Evolutionary conservation across 37 sponge, comb jelly and placozoan genomes (phyloP), one percentile per base, ranked within the genome.

Genomic region (Petrosia ficiformis): DNA sequence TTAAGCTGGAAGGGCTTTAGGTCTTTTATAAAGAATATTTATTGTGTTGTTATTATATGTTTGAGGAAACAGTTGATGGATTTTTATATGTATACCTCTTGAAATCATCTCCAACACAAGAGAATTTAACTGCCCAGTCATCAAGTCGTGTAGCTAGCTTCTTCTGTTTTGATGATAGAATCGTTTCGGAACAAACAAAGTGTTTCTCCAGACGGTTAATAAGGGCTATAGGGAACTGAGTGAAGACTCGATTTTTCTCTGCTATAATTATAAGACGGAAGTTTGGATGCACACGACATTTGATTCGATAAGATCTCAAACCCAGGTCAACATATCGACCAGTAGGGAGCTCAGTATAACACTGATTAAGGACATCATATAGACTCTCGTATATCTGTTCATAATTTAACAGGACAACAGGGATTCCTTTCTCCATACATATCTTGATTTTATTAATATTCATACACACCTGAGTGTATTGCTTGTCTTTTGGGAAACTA

Each of bases 381-480:
- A 82, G 67, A 65, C 83, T 82, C 76, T 82, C 83, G 59, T 82
- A 82, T 8, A 82, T 59, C 44, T 76, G 73, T 44, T 82, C 76
- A 67, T 72, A 37, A 68, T 82, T 76, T 8, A 82, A 38, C 16
- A 82, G 76, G 24, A 82, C 66, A 34, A 82, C 65, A 22, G 65
- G 65, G 25, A 56, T 59, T 4, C 83, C 83, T 1, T 29, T 30
- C 58, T 70, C 83, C 67, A 82, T 82, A 30, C 76, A 82, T 36
- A 60, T 61, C 44, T 82, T 82, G 67, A 82, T 76, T 14, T 74
- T 66, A 48, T 82, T 82, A 25, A 82, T 82, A 14, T 59, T 76
- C 33, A 65, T 58, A 63, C 83, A 82, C 21, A 82, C 77, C 43
- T 82, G 77, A 1, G 83, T 82, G 65, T 82, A 82, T 78, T 82